Percentiles rank a stretch among this genome's conserved stretches.
phyloP scores from a whole-genome alignment of 2,797 vertebrate genomes.

The Meriones psammophilus region DNA sequence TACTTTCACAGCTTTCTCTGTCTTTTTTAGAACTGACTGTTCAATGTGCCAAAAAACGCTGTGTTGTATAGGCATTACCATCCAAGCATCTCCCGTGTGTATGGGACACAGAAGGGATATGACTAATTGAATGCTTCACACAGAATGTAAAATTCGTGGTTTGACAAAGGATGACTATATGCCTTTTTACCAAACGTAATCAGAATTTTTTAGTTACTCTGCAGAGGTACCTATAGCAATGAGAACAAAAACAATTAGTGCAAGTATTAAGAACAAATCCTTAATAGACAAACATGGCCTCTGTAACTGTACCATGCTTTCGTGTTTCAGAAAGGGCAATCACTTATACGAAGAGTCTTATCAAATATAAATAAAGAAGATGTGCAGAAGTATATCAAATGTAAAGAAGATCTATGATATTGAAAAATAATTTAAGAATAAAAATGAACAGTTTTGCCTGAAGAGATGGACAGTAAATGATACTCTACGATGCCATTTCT shows the following conservation, averaged over 20 bases:
- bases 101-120: background rate
- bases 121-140: background rate
- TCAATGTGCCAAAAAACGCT: background rate
- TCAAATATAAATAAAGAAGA: background rate
- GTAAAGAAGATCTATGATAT: background rate
- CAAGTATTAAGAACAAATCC: background rate
- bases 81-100: background rate
- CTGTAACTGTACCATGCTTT: background rate
- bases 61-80: background rate
- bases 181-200: conserved; percentile 50
- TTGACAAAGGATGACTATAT: conserved; percentile 46
- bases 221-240: background rate
- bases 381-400: background rate
- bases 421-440: conserved; percentile 3
- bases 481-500: background rate
- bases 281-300: background rate
- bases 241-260: background rate
- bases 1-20: background rate
- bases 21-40: background rate
- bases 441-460: background rate
- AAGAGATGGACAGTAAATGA: background rate
- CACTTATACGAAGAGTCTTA: background rate
- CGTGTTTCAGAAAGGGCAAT: background rate
- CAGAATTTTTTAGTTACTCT: conserved; percentile 50
- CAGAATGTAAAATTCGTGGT: conserved; percentile 34